Conservation (phyloP, 2,797 vertebrate genomes). For the Antrozous pallidus region DNA sequence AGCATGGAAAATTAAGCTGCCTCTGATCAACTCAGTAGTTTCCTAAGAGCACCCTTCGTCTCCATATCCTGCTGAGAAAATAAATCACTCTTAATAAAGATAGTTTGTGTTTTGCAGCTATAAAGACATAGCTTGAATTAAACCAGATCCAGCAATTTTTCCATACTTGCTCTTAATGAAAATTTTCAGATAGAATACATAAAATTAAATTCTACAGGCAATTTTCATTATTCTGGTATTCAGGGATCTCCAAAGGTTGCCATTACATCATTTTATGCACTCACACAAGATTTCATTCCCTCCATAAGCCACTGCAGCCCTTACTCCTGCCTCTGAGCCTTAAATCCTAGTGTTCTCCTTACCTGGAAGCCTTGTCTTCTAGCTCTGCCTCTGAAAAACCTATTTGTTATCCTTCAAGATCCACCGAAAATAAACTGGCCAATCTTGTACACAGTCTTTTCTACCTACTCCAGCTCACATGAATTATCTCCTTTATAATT, state of each 20-base stretch:
- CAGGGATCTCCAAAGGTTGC: background rate
- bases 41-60: background rate
- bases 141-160: background rate
- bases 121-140: background rate
- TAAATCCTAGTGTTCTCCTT: background rate
- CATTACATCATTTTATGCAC: background rate
- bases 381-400: background rate
- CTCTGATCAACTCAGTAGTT: background rate
- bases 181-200: background rate
- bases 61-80: too few species aligned
- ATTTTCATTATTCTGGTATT: background rate
- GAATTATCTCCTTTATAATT: background rate
- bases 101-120: too few species aligned
- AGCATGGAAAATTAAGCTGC: background rate
- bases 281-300: background rate
- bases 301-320: background rate
- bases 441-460: background rate
- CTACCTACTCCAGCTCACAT: background rate
- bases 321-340: background rate
- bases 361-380: too few species aligned
- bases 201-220: background rate
- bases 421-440: background rate
- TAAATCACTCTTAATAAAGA: background rate
- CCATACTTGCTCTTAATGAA: background rate
- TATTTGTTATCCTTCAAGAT: background rate